A percentile compares a stretch with the other conserved stretches of the same genome.
phyloP scores from a whole-genome alignment of 2,888 invertebrate genomes.

The Biston stratarius region DNA sequence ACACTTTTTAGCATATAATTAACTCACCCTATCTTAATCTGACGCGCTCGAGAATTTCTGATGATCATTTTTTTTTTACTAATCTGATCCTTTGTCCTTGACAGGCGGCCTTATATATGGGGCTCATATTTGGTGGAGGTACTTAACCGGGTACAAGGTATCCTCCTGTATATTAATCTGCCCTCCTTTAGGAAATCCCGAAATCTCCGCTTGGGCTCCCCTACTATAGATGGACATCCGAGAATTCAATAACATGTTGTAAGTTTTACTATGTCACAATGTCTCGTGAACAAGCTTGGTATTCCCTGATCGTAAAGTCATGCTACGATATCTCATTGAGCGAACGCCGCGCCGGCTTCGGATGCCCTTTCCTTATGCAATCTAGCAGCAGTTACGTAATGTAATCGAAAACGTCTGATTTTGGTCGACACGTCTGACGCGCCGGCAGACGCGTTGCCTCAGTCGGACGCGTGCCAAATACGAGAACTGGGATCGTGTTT shows the following conservation, averaged over 20 bases:
- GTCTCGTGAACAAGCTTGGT: slow-evolving; percentile 1
- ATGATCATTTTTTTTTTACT: no score
- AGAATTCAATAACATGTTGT: neutral
- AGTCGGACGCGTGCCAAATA: slow-evolving; percentile 37
- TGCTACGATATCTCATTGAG: neutral
- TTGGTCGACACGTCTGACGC: slow-evolving; percentile 19
- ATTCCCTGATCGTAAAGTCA: slow-evolving; percentile 12
- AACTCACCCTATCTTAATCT: no score
- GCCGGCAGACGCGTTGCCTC: slow-evolving; percentile 35
- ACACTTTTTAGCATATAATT: no score
- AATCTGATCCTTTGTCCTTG: no score
- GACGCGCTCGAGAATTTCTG: no score
- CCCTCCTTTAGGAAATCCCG: no score
- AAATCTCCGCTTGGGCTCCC: no score
- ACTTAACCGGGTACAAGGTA: no score
- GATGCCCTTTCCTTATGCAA: slow-evolving; percentile 29
- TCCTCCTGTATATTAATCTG: no score
- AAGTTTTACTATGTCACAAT: neutral
- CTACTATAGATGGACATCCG: no score
- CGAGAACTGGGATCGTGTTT: slow-evolving; percentile 10
- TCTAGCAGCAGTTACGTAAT: slow-evolving; percentile 22
- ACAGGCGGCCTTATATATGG: no score
- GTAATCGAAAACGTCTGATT: slow-evolving; percentile 29
- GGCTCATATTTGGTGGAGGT: no score
- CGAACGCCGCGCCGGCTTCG: neutral